A percentile compares a stretch with the other conserved stretches of the same genome.
phyloP scores from a whole-genome alignment of 2,113 vertebrate genomes.

The Capreolus pygargus region DNA sequence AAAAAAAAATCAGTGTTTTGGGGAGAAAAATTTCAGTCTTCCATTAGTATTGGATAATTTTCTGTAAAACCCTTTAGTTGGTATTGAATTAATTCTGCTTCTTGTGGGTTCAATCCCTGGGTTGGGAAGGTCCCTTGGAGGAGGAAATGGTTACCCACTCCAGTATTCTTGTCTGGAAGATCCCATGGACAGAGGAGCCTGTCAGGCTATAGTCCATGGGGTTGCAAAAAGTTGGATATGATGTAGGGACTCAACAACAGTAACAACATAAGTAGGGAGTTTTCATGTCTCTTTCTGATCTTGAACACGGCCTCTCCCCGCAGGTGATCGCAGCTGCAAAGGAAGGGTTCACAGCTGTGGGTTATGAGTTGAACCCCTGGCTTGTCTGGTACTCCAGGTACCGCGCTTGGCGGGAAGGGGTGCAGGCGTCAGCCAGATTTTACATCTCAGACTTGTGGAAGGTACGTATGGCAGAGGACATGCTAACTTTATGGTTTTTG shows the following conservation, averaged over 20 bases:
- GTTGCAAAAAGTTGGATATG: not conserved
- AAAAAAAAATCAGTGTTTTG: not conserved
- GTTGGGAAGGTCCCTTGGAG: not conserved
- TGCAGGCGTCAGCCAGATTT: slow-evolving; percentile 87
- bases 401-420: slow-evolving; percentile 90
- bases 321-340: slow-evolving; percentile 97
- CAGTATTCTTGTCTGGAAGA: not conserved
- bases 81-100: not conserved
- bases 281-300: not conserved
- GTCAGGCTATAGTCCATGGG: not conserved
- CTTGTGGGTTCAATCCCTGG: not conserved
- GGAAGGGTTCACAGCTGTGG: slow-evolving; percentile 89
- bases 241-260: not conserved
- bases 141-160: not conserved
- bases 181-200: not conserved
- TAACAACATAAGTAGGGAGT: not conserved
- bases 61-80: not conserved
- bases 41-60: not conserved
- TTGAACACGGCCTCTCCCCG: not conserved
- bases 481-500: not conserved
- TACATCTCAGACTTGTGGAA: slow-evolving; percentile 96
- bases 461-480: slow-evolving; percentile 76
- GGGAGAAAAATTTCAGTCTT: not conserved
- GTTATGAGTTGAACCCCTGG: slow-evolving; percentile 97
- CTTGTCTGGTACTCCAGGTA: slow-evolving; percentile 95